A percentile compares a stretch with the other conserved stretches of the same genome.
Evolutionary conservation across 1,140 invertebrate species (phyloP).

Genomic region (Maniola jurtina): DNA sequence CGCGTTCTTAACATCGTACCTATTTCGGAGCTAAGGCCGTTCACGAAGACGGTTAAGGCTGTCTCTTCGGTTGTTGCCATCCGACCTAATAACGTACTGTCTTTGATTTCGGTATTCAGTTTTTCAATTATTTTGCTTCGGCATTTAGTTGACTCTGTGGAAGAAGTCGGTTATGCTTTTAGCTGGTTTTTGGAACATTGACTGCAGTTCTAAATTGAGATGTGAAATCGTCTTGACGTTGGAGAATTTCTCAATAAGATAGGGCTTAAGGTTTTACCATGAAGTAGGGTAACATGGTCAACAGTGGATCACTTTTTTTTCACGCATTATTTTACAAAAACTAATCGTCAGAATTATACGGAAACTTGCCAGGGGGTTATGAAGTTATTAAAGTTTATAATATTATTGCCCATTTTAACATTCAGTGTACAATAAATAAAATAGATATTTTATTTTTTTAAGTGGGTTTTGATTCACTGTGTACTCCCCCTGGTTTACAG

Average conservation of each 20-base stretch:
- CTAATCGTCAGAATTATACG: too few species aligned
- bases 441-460: too few species aligned
- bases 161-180: constrained; percentile 27
- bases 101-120: constrained; percentile 23
- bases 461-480: too few species aligned
- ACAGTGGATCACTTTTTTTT: too few species aligned
- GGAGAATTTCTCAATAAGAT: constrained; percentile 10
- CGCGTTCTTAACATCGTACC: constrained; percentile 13
- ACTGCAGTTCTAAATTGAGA: constrained; percentile 28
- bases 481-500: too few species aligned
- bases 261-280: constrained; percentile 9
- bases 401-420: too few species aligned
- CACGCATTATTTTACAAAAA: too few species aligned
- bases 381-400: too few species aligned
- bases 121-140: constrained; percentile 36
- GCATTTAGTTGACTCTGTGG: constrained; percentile 23
- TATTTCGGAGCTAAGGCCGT: constrained; percentile 26
- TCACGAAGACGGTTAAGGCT: constrained; percentile 26
- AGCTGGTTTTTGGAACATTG: constrained; percentile 27
- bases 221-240: constrained; percentile 26
- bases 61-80: constrained; percentile 27
- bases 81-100: constrained; percentile 19
- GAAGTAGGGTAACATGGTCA: too few species aligned
- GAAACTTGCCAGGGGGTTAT: too few species aligned
- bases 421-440: too few species aligned